Evolutionary conservation across 2,113 vertebrate species (phyloP).

Genomic region (Penelope pileata): DNA sequence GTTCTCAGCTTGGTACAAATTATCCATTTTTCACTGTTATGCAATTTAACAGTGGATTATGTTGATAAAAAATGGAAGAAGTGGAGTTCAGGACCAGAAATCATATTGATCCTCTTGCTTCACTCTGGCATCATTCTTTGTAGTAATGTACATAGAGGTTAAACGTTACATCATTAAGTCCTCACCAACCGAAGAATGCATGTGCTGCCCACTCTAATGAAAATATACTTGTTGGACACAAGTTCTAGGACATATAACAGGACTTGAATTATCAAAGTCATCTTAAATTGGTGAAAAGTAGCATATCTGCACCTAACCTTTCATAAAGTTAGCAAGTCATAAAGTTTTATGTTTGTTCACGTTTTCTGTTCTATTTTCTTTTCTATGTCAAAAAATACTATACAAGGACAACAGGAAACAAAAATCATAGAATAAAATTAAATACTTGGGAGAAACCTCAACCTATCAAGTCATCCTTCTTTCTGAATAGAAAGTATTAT

Average conservation of each 20-base stretch:
- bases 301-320: neutral
- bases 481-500: neutral
- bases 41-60: neutral
- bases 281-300: neutral
- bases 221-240: fast-evolving
- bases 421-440: neutral
- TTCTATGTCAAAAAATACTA: neutral
- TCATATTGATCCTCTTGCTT: neutral
- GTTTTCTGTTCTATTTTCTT: too few species aligned
- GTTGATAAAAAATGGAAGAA: neutral
- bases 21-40: neutral
- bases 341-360: too few species aligned
- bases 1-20: neutral
- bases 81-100: neutral
- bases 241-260: neutral
- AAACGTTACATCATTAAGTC: neutral
- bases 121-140: neutral
- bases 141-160: neutral
- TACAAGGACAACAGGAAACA: neutral
- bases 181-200: neutral
- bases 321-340: neutral
- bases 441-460: neutral
- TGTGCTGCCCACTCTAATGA: neutral
- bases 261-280: neutral
- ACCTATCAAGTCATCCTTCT: neutral